phyloP scores from a whole-genome alignment of 2,797 vertebrate genomes.

The Ataeniobius toweri region DNA sequence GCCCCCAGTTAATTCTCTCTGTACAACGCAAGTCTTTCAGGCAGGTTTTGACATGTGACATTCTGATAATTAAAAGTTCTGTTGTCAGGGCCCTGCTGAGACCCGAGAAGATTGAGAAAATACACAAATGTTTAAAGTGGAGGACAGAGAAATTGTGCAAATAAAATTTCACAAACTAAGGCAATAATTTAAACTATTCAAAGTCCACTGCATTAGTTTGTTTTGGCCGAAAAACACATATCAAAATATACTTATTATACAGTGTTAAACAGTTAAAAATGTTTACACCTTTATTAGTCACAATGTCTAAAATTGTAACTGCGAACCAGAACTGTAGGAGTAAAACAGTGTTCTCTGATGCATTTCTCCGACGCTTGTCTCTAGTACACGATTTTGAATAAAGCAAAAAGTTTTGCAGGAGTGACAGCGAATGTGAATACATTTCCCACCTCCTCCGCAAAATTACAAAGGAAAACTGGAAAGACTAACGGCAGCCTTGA shows the following conservation, averaged over 20 bases:
- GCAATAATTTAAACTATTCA: neutral
- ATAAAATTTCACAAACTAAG: neutral
- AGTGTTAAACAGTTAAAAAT: neutral
- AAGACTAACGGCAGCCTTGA: slow-evolving; percentile 29
- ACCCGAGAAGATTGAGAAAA: slow-evolving; percentile 56
- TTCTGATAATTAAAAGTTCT: neutral
- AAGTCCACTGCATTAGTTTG: neutral
- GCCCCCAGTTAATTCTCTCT: neutral
- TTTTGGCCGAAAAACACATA: neutral
- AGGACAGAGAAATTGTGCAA: slow-evolving; percentile 32
- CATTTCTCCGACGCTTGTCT: neutral
- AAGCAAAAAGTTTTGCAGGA: slow-evolving; percentile 14
- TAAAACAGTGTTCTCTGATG: slow-evolving; percentile 1
- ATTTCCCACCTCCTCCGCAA: slow-evolving; percentile 20
- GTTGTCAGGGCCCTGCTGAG: slow-evolving; percentile 39
- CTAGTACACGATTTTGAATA: slow-evolving; percentile 4
- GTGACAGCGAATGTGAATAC: neutral
- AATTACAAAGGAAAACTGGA: slow-evolving; percentile 28
- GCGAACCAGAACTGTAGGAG: neutral
- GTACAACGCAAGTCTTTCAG: neutral
- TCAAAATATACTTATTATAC: neutral
- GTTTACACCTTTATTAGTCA: neutral
- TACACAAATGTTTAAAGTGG: slow-evolving; percentile 60
- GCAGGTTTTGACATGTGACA: neutral
- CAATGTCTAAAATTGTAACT: neutral